Conservation (phyloP, 2,888 invertebrate genomes). For the Mesorhabditis sp. region DNA sequence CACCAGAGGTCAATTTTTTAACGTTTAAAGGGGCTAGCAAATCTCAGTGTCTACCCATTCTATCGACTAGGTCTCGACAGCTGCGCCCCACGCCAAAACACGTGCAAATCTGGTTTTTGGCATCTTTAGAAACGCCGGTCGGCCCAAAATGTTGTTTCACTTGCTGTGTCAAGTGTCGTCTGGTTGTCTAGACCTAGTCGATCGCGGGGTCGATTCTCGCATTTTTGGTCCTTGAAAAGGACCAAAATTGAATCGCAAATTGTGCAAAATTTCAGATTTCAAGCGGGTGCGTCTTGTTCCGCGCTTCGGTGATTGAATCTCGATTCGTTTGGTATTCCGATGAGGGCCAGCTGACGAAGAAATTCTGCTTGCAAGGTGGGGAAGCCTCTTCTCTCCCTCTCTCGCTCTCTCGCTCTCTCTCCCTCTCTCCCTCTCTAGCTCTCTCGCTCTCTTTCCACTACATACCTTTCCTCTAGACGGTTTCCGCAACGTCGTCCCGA, state of each 20-base stretch:
- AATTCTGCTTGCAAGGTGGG: conserved; percentile 49
- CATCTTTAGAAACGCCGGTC: too few species aligned
- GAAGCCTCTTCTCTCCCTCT: not conserved
- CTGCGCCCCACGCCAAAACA: too few species aligned
- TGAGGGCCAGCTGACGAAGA: conserved; percentile 50
- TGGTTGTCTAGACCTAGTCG: too few species aligned
- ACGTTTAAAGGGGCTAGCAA: too few species aligned
- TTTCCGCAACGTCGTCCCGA: conserved; percentile 41
- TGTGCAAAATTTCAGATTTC: conserved; percentile 21
- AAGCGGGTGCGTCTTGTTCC: conserved; percentile 50
- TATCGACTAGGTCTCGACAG: too few species aligned
- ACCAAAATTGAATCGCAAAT: too few species aligned
- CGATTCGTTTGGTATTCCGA: conserved; percentile 55
- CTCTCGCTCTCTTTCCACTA: not conserved
- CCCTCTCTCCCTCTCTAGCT: not conserved
- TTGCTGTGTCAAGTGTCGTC: not conserved
- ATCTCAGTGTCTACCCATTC: not conserved
- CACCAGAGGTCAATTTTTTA: conserved; percentile 40
- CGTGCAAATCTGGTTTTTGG: too few species aligned
- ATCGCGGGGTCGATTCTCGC: too few species aligned
- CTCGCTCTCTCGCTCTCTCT: not conserved
- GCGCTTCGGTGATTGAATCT: conserved; percentile 56
- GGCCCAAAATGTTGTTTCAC: not conserved
- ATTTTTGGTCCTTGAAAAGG: too few species aligned
- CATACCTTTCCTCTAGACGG: conserved; percentile 36